A percentile compares a stretch with the other conserved stretches of the same genome.
Evolutionary conservation across 2,888 invertebrate genomes (phyloP).

Genomic region (Exephanes ischioxanthus): DNA sequence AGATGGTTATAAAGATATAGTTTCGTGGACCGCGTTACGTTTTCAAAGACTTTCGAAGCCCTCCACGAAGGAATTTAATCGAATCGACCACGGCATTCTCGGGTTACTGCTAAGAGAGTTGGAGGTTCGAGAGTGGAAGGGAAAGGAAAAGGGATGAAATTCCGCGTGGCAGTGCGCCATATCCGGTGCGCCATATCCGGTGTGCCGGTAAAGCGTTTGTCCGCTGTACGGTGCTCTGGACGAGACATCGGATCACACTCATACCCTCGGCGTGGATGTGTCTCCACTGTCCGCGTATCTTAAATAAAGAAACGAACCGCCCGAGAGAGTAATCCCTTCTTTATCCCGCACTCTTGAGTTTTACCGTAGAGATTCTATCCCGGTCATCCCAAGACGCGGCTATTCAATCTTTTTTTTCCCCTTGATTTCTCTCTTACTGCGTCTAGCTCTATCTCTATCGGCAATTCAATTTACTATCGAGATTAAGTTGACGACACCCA

Average conservation of each 20-base stretch:
- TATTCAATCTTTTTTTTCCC: not conserved
- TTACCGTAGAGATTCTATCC: slow-evolving; percentile 51
- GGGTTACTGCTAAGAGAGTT: slow-evolving; percentile 33
- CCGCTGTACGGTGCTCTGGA: not conserved
- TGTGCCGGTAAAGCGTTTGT: slow-evolving; percentile 6
- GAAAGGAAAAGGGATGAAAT: slow-evolving; percentile 34
- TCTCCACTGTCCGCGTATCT: slow-evolving; percentile 31
- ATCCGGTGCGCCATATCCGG: slow-evolving; percentile 1
- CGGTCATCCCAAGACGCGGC: slow-evolving; percentile 30
- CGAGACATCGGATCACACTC: slow-evolving; percentile 37
- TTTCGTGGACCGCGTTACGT: slow-evolving; percentile 8
- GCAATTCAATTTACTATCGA: slow-evolving; percentile 43
- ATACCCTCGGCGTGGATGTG: slow-evolving; percentile 38
- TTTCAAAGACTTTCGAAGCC: slow-evolving; percentile 22
- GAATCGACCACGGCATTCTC: slow-evolving; percentile 37
- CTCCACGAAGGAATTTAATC: slow-evolving; percentile 38
- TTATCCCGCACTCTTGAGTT: slow-evolving; percentile 47
- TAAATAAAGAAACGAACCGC: slow-evolving; percentile 60
- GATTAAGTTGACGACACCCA: slow-evolving; percentile 42
- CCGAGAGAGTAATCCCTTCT: slow-evolving; percentile 63
- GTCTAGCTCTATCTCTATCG: not conserved
- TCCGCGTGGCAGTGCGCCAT: slow-evolving; percentile 17
- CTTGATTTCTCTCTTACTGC: slow-evolving; percentile 27
- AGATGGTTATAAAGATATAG: slow-evolving; percentile 3
- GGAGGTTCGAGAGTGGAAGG: slow-evolving; percentile 4